Base-by-base conservation (phyloP, 1,140 invertebrate species). In the Chionoecetes opilio region DNA sequence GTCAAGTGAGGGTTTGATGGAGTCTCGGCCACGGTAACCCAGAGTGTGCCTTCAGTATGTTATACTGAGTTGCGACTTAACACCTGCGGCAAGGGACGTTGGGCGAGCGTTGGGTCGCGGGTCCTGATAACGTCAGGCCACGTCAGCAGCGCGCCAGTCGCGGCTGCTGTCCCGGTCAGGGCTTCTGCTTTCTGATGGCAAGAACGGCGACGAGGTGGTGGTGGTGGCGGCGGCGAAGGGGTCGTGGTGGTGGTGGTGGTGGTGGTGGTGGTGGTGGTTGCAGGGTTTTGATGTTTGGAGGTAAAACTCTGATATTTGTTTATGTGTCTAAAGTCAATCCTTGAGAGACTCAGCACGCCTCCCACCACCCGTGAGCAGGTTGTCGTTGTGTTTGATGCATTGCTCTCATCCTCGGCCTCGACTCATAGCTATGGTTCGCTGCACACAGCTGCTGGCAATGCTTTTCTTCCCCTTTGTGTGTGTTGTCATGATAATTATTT, bases 11-110 rank as follows among this genome's bases (percentile, higher is more conserved):
- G 63, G 21, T 17, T n/a, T 75, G 63, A 75, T 75, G 63, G 63
- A 75, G 63, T 21, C 63, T 75, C 63, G 63, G 21, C 63, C 63
- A n/a, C 63, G n/a, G 63, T 75, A 75, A 75, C 63, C 63, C 63
- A n/a, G 63, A 26, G 21, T 26, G 63, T 75, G 21, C 63, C 63
- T 75, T 75, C n/a, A n/a, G 21, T 75, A 75, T 75, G n/a, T 75
- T 75, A 75, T 75, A 75, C n/a, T 75, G 26, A n/a, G 63, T 75
- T 26, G 21, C n/a, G 63, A 75, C 26, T 17, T 75, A 26, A 75
- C 63, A 75, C 63, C n/a, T 26, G 63, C 63, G 63, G 63, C 63
- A 26, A 75, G 21, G 26, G 63, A 26, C 63, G 63, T 17, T 2
- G 63, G 63, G 63, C n/a, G 26, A 26, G 63, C 63, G 63, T 17